phyloP scores from a whole-genome alignment of 2,797 vertebrate species.

The Momotus momota region DNA sequence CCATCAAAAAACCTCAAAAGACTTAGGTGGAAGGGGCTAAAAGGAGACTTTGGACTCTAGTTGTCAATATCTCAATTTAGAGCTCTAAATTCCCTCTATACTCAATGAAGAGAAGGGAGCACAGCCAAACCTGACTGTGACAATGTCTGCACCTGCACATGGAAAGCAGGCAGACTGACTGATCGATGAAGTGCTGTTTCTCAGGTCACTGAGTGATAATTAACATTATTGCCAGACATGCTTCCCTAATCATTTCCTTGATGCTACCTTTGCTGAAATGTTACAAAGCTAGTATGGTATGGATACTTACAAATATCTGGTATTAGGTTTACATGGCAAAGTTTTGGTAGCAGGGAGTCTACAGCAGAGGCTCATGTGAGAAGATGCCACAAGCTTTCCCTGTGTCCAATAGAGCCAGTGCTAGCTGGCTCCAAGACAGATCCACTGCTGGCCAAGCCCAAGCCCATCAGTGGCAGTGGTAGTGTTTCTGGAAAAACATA shows the following conservation, averaged over 20 bases:
- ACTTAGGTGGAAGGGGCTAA: neutral
- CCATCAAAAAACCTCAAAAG: neutral
- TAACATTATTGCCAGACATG: neutral
- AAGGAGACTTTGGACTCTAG: neutral
- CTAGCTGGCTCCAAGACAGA: neutral
- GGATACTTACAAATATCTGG: neutral
- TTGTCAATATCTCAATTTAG: neutral
- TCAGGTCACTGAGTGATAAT: neutral
- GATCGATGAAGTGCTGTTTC: neutral
- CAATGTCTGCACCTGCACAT: neutral
- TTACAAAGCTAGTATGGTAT: neutral
- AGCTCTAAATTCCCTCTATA: neutral
- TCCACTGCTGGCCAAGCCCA: neutral
- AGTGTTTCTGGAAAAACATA: neutral
- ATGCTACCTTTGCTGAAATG: neutral
- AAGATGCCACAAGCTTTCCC: neutral
- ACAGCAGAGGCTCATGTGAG: neutral
- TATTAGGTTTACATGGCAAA: neutral
- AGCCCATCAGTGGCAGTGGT: neutral
- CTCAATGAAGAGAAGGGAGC: neutral
- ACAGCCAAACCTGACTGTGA: neutral
- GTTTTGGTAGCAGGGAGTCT: neutral
- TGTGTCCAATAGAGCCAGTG: neutral
- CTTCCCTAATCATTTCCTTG: neutral
- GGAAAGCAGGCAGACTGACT: neutral